phyloP scores from a whole-genome alignment of 1,140 invertebrate species.

The Gonatopus flavifemur region DNA sequence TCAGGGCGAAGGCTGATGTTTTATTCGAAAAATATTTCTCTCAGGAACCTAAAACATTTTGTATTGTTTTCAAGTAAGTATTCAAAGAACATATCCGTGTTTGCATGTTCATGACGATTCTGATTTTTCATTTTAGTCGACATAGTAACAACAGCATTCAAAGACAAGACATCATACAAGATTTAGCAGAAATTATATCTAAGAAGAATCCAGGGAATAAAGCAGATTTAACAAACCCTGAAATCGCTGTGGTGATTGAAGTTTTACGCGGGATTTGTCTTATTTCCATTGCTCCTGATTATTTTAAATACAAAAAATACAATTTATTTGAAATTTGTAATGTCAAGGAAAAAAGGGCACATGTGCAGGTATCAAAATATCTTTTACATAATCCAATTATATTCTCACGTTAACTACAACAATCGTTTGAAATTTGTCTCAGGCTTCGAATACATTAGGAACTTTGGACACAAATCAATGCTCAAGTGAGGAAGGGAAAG shows the following conservation, averaged over 20 bases:
- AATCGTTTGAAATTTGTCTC: no score
- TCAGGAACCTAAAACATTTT: conserved; percentile 71
- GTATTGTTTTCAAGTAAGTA: conserved; percentile 73
- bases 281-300: conserved; percentile 68
- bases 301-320: conserved; percentile 69
- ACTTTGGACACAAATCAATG: no score
- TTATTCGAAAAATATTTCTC: conserved; percentile 77
- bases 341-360: conserved; percentile 25
- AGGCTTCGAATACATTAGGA: no score
- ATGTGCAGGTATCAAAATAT: background rate
- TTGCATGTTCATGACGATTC: background rate
- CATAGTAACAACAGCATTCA: conserved; percentile 76
- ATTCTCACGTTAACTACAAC: no score
- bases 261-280: conserved; percentile 70
- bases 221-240: conserved; percentile 75
- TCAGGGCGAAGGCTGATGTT: conserved; percentile 65
- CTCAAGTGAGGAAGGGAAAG: no score
- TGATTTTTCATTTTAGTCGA: conserved; percentile 51
- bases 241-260: conserved; percentile 77
- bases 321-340: conserved; percentile 64
- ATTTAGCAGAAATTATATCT: conserved; percentile 69
- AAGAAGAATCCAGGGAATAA: conserved; percentile 71
- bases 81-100: background rate
- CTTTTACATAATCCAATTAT: no score
- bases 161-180: conserved; percentile 70